Conservation (phyloP, 1,140 invertebrate genomes). For the Phymastichus coffea region DNA sequence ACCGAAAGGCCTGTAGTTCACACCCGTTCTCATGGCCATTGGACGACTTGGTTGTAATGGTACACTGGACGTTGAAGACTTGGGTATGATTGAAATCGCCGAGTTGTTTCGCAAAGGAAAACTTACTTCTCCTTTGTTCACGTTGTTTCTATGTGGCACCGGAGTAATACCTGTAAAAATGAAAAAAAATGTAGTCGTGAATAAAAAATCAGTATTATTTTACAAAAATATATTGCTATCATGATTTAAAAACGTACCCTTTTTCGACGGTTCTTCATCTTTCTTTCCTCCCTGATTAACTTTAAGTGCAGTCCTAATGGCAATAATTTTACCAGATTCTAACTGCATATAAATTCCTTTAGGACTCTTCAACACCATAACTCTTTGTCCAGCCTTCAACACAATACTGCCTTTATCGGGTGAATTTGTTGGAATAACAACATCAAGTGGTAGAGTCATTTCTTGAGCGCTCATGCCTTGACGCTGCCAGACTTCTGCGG, state of each 20-base stretch:
- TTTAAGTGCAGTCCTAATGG: conserved; percentile 81
- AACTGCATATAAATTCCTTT: conserved; percentile 95
- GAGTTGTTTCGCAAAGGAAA: conserved; percentile 67
- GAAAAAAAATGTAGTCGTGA: not conserved
- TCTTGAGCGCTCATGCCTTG: conserved; percentile 94
- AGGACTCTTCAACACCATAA: conserved; percentile 90
- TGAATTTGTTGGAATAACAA: conserved; percentile 89
- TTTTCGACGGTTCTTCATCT: conserved; percentile 58
- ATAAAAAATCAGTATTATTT: too few relatives aligned
- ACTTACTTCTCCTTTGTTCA: conserved; percentile 56
- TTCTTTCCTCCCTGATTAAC: conserved; percentile 65
- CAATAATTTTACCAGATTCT: conserved; percentile 94
- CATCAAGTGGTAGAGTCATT: conserved; percentile 87
- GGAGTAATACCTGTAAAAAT: conserved; percentile 50
- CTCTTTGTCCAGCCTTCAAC: conserved; percentile 87
- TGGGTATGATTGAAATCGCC: conserved; percentile 68
- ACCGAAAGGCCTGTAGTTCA: conserved; percentile 46
- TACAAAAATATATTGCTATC: too few relatives aligned
- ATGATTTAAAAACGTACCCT: too few relatives aligned
- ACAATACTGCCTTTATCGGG: conserved; percentile 83
- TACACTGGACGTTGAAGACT: conserved; percentile 43
- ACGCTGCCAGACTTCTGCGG: conserved; percentile 82
- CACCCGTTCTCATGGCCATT: conserved; percentile 38
- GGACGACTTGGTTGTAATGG: conserved; percentile 8
- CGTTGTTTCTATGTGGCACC: conserved; percentile 51